Percentiles rank a stretch among this genome's conserved stretches.
phyloP scores from a whole-genome alignment of 2,113 vertebrate species.

The Scopus umbretta region DNA sequence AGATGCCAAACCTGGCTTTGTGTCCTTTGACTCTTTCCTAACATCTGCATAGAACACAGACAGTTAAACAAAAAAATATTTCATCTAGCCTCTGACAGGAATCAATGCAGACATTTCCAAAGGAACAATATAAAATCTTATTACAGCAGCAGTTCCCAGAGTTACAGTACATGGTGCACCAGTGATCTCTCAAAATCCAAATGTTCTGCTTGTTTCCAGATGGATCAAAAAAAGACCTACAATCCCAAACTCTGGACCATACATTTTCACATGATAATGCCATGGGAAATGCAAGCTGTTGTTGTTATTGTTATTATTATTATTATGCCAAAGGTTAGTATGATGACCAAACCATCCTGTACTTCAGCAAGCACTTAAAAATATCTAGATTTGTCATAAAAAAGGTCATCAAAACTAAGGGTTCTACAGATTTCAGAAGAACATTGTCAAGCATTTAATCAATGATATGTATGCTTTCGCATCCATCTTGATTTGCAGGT shows the following conservation, averaged over 20 bases:
- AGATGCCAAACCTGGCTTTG: neutral
- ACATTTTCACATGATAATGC: neutral
- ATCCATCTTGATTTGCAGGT: neutral
- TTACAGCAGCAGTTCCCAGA: neutral
- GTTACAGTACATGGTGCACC: neutral
- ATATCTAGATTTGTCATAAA: neutral
- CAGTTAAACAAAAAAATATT: neutral
- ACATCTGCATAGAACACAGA: neutral
- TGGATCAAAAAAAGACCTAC: neutral
- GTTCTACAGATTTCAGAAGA: neutral
- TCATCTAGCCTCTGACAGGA: neutral
- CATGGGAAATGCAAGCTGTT: neutral
- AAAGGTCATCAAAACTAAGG: neutral
- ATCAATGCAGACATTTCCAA: constrained; percentile 4
- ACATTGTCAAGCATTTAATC: neutral
- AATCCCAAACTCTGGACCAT: neutral
- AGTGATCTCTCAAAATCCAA: neutral
- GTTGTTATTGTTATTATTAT: too few relatives aligned
- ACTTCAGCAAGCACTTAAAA: neutral
- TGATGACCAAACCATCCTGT: neutral
- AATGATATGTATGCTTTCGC: neutral
- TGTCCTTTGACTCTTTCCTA: neutral
- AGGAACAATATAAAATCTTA: neutral
- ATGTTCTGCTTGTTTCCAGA: neutral
- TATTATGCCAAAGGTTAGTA: neutral